Evolutionary conservation across 1,140 invertebrate species (phyloP).

Genomic region (Zaprionus taronus): DNA sequence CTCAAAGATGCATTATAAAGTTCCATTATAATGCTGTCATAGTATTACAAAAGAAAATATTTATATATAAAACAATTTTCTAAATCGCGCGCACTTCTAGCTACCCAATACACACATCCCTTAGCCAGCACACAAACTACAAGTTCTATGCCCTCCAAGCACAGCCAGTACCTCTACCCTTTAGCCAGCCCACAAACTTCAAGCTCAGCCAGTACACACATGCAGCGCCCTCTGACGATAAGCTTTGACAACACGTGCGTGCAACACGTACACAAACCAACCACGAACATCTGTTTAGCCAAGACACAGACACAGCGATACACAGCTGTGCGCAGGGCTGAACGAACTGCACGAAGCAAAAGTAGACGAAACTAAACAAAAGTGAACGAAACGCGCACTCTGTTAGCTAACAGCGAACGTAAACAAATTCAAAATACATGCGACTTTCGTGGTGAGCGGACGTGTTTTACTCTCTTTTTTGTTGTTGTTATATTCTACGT

Average conservation of each 20-base stretch:
- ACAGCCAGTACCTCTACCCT: not conserved
- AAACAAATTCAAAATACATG: constrained; percentile 46
- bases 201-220: not conserved
- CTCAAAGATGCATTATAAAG: not conserved
- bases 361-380: not conserved
- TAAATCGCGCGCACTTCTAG: not conserved
- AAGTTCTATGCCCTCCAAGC: too few relatives aligned
- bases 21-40: too few relatives aligned
- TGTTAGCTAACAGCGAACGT: constrained; percentile 30
- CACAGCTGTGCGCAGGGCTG: not conserved
- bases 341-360: not conserved
- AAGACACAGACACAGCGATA: not conserved
- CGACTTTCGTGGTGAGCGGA: constrained; percentile 59
- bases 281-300: not conserved
- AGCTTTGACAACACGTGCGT: not conserved
- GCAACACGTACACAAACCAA: not conserved
- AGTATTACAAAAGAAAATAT: too few relatives aligned
- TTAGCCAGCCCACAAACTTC: not conserved
- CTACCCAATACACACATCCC: constrained; percentile 33
- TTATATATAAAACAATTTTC: not conserved
- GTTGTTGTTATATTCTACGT: constrained; percentile 16
- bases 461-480: constrained; percentile 50
- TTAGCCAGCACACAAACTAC: not conserved
- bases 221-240: not conserved
- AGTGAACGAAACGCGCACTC: constrained; percentile 22